Conservation (phyloP, 2,888 invertebrate species). For the Mesorhabditis belari region DNA sequence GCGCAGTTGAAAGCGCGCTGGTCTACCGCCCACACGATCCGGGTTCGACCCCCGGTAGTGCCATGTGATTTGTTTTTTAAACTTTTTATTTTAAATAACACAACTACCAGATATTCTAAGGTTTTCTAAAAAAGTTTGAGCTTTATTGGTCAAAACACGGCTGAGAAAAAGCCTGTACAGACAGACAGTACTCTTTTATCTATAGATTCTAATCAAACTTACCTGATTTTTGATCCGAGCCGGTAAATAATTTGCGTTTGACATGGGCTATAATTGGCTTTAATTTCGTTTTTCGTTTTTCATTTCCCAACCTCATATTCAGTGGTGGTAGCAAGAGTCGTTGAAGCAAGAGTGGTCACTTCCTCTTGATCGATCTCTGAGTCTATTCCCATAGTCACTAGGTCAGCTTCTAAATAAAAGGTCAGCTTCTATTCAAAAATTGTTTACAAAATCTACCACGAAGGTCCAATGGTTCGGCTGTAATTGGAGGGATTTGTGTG, state of each 20-base stretch:
- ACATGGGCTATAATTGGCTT: background rate
- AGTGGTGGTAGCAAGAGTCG: background rate
- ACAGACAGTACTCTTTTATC: background rate
- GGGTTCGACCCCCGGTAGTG: too few relatives aligned
- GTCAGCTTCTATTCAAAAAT: too few relatives aligned
- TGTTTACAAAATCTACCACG: too few relatives aligned
- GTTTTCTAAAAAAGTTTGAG: too few relatives aligned
- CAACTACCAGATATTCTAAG: too few relatives aligned
- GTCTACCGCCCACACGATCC: too few relatives aligned
- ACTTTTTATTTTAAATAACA: too few relatives aligned
- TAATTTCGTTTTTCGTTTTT: background rate
- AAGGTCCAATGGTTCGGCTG: background rate
- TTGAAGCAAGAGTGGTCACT: too few relatives aligned
- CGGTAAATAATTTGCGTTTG: background rate
- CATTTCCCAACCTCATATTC: background rate
- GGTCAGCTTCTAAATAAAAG: background rate
- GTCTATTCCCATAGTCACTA: background rate
- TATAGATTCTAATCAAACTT: background rate
- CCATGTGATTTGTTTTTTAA: too few relatives aligned
- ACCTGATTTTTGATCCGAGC: background rate
- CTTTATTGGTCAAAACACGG: too few relatives aligned
- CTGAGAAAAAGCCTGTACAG: accelerated
- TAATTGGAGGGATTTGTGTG: background rate
- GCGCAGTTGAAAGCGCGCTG: too few relatives aligned
- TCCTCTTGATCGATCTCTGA: background rate